Evolutionary conservation across 1,140 invertebrate species (phyloP), one percentile per base, ranked within the genome.

Genomic region (Zeugodacus cucurbitae): DNA sequence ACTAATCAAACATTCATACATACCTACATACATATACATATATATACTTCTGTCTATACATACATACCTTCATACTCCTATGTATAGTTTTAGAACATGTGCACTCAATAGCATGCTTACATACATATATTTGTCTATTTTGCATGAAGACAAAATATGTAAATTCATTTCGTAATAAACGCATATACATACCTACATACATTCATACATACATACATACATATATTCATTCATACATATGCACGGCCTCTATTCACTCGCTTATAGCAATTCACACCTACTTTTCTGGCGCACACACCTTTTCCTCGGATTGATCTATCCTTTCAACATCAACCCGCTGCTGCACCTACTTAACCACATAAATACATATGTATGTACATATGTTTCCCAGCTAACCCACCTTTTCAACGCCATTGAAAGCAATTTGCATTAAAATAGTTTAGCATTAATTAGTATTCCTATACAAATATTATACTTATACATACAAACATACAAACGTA

Each of bases 201-300:
- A 54, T 17, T 17, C 48, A 54, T 17, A 54, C 10, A 48, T 14
- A 14, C 14, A 14, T 48, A 54, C 48, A 54, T 10, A 48, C 44
- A 14, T 48, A 14, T 48, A 48, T n/a, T n/a, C n/a, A n/a, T n/a
- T n/a, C 58, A n/a, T 20, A 0, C 58, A 22, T 59, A 59, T 26
- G 58, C 58, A 62, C 58, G 26, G n/a, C 6, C 58, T 29, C 74
- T 70, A 37, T 11, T 62, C 14, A 70, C 26, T 82, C 74, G 74
- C n/a, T 82, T 48, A 48, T 82, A 41, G 74, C 44, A 86, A 86
- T 86, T 86, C 85, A 86, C 74, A 82, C 74, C 74, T 82, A 82
- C n/a, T 82, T 82, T 82, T 82, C 34, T 82, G 74, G 10, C 34
- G 10, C 34, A 82, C 74, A 82, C 74, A 82, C 74, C 74, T 37